phyloP scores from a whole-genome alignment of 2,888 invertebrate genomes.

The Caenorhabditis afra region DNA sequence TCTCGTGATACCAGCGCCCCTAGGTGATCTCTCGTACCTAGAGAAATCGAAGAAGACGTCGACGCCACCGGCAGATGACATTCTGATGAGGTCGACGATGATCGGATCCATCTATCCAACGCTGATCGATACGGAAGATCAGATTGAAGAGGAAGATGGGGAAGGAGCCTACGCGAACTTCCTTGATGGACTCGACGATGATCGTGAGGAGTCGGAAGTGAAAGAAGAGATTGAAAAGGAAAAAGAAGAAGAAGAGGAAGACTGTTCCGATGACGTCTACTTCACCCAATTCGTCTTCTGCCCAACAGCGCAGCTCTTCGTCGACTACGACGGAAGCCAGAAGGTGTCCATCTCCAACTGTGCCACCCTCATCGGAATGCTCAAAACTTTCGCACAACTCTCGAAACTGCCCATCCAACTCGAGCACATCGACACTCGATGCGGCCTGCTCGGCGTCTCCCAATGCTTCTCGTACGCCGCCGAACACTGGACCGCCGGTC shows the following conservation, averaged over 20 bases:
- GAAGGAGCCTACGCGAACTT: too few species aligned
- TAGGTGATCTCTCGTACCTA: too few species aligned
- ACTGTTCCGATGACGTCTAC: constrained; percentile 16
- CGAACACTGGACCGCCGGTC: constrained; percentile 94
- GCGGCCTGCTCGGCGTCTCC: constrained; percentile 84
- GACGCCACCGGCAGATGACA: too few species aligned
- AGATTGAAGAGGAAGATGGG: too few species aligned
- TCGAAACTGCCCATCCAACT: constrained; percentile 93
- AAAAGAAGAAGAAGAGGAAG: too few species aligned
- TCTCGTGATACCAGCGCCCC: too few species aligned
- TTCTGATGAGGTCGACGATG: too few species aligned
- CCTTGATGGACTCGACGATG: constrained; percentile 3
- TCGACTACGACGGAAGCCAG: constrained; percentile 94
- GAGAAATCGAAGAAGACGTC: too few species aligned
- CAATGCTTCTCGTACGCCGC: constrained; percentile 85
- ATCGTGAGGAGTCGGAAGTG: constrained; percentile 2
- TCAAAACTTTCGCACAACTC: constrained; percentile 86
- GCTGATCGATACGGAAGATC: too few species aligned
- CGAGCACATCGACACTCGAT: constrained; percentile 87
- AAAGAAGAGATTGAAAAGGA: too few species aligned
- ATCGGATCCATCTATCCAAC: too few species aligned
- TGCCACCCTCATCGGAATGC: constrained; percentile 85
- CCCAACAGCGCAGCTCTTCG: constrained; percentile 92
- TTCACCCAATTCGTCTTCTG: constrained; percentile 87
- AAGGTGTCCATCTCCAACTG: constrained; percentile 50